Evolutionary conservation across 1,140 invertebrate species (phyloP).

Genomic region (Leptonema lineaticorne): DNA sequence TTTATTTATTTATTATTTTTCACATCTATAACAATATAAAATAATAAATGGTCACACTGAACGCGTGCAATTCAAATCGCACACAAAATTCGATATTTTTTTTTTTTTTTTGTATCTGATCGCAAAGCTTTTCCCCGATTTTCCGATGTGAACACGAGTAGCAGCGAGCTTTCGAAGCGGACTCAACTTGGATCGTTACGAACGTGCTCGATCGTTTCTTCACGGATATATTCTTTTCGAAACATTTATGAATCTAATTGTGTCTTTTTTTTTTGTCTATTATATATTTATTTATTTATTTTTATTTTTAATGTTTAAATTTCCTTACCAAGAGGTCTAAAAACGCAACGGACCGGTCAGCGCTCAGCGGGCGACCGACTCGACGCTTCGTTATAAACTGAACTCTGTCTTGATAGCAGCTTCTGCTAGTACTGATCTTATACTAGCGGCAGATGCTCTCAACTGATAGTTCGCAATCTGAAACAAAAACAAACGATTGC

Average conservation of each 20-base stretch:
- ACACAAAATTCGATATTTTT: not conserved
- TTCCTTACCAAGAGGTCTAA: conserved; percentile 23
- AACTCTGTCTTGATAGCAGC: conserved; percentile 29
- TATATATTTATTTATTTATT: too few species aligned
- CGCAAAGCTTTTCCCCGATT: not conserved
- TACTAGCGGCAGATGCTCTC: not conserved
- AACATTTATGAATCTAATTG: too few species aligned
- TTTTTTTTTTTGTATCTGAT: too few species aligned
- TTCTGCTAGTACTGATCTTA: conserved; percentile 23
- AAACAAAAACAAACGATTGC: too few species aligned
- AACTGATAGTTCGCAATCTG: conserved; percentile 6
- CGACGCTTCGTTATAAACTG: conserved; percentile 17
- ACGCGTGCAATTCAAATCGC: too few species aligned
- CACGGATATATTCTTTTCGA: not conserved
- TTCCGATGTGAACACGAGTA: too few species aligned
- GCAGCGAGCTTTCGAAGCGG: not conserved
- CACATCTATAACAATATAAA: too few species aligned
- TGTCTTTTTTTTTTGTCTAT: too few species aligned
- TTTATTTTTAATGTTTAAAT: conserved; percentile 4
- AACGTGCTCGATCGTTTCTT: not conserved
- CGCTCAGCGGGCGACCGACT: conserved; percentile 26
- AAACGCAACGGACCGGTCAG: conserved; percentile 17
- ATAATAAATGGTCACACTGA: too few species aligned
- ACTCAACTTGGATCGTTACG: not conserved
- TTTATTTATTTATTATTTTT: not conserved